A percentile compares a stretch with the other conserved stretches of the same genome.
phyloP scores from a whole-genome alignment of 2,797 vertebrate species.

The Sebastes nivosus region DNA sequence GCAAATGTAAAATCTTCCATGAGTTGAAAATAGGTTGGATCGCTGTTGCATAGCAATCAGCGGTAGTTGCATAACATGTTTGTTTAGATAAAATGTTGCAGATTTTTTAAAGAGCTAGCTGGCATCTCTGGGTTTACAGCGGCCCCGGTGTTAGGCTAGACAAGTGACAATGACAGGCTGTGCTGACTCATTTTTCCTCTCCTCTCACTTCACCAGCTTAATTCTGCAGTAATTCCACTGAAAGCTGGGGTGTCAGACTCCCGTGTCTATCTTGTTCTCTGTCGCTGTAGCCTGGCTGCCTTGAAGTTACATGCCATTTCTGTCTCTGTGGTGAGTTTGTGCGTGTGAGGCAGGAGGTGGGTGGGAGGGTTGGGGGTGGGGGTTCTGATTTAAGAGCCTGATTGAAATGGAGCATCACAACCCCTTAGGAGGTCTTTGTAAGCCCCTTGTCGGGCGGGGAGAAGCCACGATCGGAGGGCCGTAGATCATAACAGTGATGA shows the following conservation, averaged over 20 bases:
- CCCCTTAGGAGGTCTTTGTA: conserved; percentile 44
- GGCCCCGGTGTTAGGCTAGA: conserved; percentile 42
- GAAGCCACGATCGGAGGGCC: conserved; percentile 57
- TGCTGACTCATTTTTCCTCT: conserved; percentile 68
- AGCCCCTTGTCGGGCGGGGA: conserved; percentile 34
- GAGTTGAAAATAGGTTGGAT: conserved; percentile 59
- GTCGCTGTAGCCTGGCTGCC: conserved; percentile 51
- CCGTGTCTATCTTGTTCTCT: conserved; percentile 53
- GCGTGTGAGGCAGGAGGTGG: not conserved
- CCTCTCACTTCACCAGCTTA: conserved; percentile 57
- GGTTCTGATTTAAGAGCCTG: conserved; percentile 43
- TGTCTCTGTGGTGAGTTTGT: conserved; percentile 31
- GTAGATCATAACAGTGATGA: conserved; percentile 82
- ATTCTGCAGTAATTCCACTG: conserved; percentile 67
- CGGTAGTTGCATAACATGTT: conserved; percentile 64
- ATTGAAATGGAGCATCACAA: conserved; percentile 66
- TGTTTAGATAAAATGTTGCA: conserved; percentile 54
- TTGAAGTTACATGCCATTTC: conserved; percentile 56
- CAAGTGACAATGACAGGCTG: conserved; percentile 63
- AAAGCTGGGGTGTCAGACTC: conserved; percentile 62
- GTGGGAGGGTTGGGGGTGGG: not conserved
- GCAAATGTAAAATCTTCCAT: conserved; percentile 33
- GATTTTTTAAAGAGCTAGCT: conserved; percentile 56
- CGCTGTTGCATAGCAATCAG: conserved; percentile 58
- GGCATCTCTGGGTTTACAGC: conserved; percentile 50